These are phyloP conservation scores for Drosophila meridiana DNA, from an alignment of 2,888 invertebrate genomes.

Conservation along the genomic window DNA sequence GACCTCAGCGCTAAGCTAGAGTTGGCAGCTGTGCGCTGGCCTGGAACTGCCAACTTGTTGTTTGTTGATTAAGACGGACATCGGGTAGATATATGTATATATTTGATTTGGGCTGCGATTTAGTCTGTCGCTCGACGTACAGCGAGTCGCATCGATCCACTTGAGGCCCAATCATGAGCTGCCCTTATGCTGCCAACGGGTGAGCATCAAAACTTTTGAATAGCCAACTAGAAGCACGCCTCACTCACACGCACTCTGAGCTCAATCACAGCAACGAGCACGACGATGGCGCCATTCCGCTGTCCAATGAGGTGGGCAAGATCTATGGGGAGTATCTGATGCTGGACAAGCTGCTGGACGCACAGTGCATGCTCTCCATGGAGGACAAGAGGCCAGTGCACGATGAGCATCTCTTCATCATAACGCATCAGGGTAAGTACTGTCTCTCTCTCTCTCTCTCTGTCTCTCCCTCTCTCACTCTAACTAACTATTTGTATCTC, in stretches of 20 bases:
- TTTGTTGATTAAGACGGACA: neutral
- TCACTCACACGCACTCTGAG: constrained; percentile 4
- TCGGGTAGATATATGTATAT: neutral
- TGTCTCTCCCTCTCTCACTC: neutral
- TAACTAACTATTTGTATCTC: neutral
- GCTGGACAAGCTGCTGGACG: constrained; percentile 93
- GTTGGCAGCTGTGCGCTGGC: constrained; percentile 25
- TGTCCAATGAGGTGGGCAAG: constrained; percentile 91
- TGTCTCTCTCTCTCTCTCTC: neutral
- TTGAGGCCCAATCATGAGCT: constrained; percentile 69
- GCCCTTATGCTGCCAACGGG: constrained; percentile 79
- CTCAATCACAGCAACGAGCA: constrained; percentile 64
- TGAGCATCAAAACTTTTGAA: constrained; percentile 39
- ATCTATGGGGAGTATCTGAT: constrained; percentile 96
- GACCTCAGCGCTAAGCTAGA: neutral
- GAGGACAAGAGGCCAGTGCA: constrained; percentile 92
- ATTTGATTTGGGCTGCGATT: constrained; percentile 2
- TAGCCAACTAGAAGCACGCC: neutral
- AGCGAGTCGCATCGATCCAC: constrained; percentile 39
- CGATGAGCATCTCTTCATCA: constrained; percentile 98
- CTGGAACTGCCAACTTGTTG: constrained; percentile 37
- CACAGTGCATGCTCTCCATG: constrained; percentile 92
- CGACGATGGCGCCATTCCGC: constrained; percentile 84
- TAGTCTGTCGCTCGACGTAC: constrained; percentile 53
- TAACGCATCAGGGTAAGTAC: constrained; percentile 96